These are phyloP conservation scores for Candoia aspera DNA, from an alignment of 2,113 vertebrate species.

Conservation along the genomic window DNA sequence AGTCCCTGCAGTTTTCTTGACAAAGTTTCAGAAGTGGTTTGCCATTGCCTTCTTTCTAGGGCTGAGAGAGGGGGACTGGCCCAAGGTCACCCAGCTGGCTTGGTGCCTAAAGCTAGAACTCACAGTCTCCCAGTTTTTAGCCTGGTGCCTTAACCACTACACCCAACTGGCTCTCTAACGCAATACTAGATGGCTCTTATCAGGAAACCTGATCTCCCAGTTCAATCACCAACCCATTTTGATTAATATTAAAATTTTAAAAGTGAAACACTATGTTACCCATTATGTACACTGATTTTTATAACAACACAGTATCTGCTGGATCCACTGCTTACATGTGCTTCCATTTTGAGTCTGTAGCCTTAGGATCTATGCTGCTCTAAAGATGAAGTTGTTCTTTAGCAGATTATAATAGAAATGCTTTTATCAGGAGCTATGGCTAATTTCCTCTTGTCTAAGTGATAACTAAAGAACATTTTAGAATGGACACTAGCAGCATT, in stretches of 20 bases:
- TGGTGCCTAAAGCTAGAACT: neutral
- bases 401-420: neutral
- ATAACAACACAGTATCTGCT: neutral
- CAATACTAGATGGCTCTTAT: neutral
- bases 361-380: neutral
- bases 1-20: neutral
- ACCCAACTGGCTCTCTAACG: no score
- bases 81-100: neutral
- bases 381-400: slow-evolving; percentile 2
- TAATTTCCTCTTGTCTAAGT: neutral
- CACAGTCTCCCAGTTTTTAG: neutral
- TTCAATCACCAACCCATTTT: neutral
- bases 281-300: neutral
- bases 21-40: neutral
- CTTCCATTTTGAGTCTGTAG: neutral
- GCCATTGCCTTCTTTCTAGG: neutral
- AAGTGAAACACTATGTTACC: neutral
- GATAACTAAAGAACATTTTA: neutral
- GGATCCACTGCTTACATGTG: neutral
- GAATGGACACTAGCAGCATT: neutral
- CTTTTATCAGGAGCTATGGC: neutral
- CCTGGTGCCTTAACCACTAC: no score
- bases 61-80: neutral
- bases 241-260: neutral
- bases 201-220: neutral